Evolutionary conservation across 2,888 invertebrate species (phyloP).

Genomic region (Resseliella maxima): DNA sequence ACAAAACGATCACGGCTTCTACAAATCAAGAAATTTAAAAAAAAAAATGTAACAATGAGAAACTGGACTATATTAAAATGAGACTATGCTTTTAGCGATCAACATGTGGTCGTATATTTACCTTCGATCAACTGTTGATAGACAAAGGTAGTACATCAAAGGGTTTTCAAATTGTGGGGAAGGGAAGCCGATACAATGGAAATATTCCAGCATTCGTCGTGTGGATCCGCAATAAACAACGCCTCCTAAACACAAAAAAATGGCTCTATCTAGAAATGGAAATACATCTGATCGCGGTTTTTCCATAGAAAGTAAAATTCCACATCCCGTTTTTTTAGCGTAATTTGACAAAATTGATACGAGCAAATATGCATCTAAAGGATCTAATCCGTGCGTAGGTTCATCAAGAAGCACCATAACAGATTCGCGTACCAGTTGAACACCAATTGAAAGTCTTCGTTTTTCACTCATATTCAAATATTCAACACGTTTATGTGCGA

Average conservation of each 20-base stretch:
- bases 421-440: conserved; percentile 93
- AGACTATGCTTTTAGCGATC: too few species aligned
- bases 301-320: conserved; percentile 91
- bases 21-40: too few species aligned
- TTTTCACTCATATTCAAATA: conserved; percentile 90
- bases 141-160: conserved; percentile 90
- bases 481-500: conserved; percentile 85
- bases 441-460: conserved; percentile 88
- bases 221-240: conserved; percentile 93
- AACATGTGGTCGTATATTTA: conserved; percentile 56
- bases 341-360: conserved; percentile 92
- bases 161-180: conserved; percentile 94
- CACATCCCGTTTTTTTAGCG: conserved; percentile 89
- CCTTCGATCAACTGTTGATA: conserved; percentile 73
- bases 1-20: conserved; percentile 88
- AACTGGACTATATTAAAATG: too few species aligned
- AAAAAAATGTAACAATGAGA: too few species aligned
- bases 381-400: conserved; percentile 94
- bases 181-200: conserved; percentile 94
- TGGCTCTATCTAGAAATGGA: conserved; percentile 89
- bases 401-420: conserved; percentile 91
- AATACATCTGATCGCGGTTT: conserved; percentile 95
- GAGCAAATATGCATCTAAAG: conserved; percentile 93
- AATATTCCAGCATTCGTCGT: conserved; percentile 92
- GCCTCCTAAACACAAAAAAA: conserved; percentile 90